phyloP scores from a whole-genome alignment of 2,888 invertebrate species.

The Sarcophaga subvicina region DNA sequence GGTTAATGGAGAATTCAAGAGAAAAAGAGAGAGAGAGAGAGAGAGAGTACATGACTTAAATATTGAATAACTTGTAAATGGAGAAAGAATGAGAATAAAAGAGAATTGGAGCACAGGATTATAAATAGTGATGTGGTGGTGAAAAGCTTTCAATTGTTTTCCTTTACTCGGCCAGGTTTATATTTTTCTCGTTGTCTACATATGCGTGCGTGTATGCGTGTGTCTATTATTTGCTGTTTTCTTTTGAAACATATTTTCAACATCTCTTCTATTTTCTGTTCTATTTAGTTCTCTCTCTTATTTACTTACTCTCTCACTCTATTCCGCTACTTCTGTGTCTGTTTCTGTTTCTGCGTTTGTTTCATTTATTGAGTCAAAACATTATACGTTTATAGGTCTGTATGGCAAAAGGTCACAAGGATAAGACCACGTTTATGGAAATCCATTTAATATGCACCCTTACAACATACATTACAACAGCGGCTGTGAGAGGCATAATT shows the following conservation, averaged over 20 bases:
- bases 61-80: background rate
- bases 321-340: background rate
- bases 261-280: background rate
- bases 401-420: constrained; percentile 65
- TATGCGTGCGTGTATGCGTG: background rate
- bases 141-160: constrained; percentile 48
- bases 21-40: background rate
- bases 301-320: background rate
- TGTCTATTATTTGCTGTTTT: constrained; percentile 17
- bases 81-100: constrained; percentile 8
- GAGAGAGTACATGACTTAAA: no score
- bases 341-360: background rate
- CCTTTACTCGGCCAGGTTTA: constrained; percentile 21
- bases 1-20: background rate
- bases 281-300: background rate
- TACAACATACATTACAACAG: background rate
- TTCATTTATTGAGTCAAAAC: constrained; percentile 38
- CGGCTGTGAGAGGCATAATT: background rate
- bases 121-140: background rate
- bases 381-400: constrained; percentile 56
- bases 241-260: constrained; percentile 6
- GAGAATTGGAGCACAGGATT: background rate
- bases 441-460: background rate
- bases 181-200: background rate
- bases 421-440: constrained; percentile 50